Evolutionary conservation across 2,888 invertebrate genomes (phyloP).

Genomic region (Yponomeuta plumbellus): DNA sequence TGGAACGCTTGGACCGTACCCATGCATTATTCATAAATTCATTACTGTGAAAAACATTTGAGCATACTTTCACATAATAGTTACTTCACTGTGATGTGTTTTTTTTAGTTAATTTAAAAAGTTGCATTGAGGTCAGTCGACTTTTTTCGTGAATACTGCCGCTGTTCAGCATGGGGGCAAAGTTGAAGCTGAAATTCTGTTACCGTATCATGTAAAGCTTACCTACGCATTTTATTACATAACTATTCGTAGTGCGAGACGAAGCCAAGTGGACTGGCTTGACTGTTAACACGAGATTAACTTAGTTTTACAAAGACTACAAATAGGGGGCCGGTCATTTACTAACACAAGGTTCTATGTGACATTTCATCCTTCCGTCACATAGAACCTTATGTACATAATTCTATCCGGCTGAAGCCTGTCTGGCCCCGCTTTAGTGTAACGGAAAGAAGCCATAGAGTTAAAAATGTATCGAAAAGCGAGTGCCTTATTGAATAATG

Average conservation of each 20-base stretch:
- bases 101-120: slow-evolving; percentile 8
- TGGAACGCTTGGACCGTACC: slow-evolving; percentile 19
- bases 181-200: too few relatives aligned
- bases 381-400: neutral
- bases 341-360: neutral
- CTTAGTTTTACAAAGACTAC: neutral
- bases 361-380: neutral
- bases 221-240: too few relatives aligned
- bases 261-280: neutral
- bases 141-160: neutral
- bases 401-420: neutral
- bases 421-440: neutral
- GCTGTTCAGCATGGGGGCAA: neutral
- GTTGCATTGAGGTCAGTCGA: neutral
- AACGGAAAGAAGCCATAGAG: slow-evolving; percentile 11
- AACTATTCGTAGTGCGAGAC: too few relatives aligned
- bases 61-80: slow-evolving; percentile 36
- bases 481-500: slow-evolving; percentile 45
- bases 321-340: neutral
- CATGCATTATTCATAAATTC: slow-evolving; percentile 35
- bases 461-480: slow-evolving; percentile 38
- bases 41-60: slow-evolving; percentile 26
- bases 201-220: too few relatives aligned
- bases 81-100: slow-evolving; percentile 14
- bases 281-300: neutral